These are phyloP conservation scores for Drosophila hamatofila DNA, from an alignment of 2,888 invertebrate species.

Conservation along the genomic window DNA sequence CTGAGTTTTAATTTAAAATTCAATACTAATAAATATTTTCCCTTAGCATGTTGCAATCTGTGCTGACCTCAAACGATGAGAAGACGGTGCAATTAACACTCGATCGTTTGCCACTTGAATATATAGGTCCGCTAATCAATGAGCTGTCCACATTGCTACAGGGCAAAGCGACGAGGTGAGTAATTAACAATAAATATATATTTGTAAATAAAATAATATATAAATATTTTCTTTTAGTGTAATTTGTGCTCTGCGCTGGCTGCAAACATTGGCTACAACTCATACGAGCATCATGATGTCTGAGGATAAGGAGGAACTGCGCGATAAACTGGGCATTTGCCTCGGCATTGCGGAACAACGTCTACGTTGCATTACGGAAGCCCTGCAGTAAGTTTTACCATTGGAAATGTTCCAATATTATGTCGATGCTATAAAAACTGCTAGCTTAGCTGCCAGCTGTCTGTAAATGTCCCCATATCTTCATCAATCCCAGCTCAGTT, in stretches of 20 bases:
- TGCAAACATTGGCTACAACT: constrained; percentile 79
- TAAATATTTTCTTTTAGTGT: constrained; percentile 66
- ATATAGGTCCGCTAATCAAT: constrained; percentile 90
- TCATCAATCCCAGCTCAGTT: too few species aligned
- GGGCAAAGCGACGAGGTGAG: constrained; percentile 89
- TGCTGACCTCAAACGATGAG: constrained; percentile 89
- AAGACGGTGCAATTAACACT: constrained; percentile 91
- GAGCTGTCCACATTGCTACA: constrained; percentile 90
- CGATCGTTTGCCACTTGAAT: constrained; percentile 90
- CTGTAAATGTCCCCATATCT: background rate
- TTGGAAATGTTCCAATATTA: background rate
- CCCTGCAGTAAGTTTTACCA: constrained; percentile 80
- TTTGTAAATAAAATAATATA: background rate
- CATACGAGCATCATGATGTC: constrained; percentile 85
- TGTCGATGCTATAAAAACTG: background rate
- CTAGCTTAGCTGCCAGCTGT: background rate
- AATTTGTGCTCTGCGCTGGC: constrained; percentile 82
- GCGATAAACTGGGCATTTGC: constrained; percentile 83
- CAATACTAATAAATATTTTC: background rate
- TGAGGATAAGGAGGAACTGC: constrained; percentile 81
- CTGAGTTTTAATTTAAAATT: background rate
- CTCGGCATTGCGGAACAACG: constrained; percentile 85
- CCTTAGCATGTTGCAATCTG: constrained; percentile 89
- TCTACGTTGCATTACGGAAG: constrained; percentile 81
- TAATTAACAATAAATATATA: constrained; percentile 43